Evolutionary conservation across 2,888 invertebrate species (phyloP).

Genomic region (Patella ulyssiponensis): DNA sequence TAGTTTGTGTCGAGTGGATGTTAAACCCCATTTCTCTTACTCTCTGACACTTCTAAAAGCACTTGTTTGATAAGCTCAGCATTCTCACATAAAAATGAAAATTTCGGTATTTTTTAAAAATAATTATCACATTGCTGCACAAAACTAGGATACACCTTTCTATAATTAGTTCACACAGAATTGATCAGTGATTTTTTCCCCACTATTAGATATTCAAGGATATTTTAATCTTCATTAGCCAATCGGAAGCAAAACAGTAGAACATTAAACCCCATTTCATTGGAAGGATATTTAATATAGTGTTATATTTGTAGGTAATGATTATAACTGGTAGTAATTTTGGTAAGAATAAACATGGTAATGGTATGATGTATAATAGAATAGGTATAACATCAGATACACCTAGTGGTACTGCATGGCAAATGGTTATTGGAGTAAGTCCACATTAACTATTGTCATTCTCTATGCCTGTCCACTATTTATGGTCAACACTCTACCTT

Average conservation of each 20-base stretch:
- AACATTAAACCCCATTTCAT: neutral
- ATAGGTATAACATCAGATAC: constrained; percentile 40
- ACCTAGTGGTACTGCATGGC: constrained; percentile 48
- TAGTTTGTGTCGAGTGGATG: too few species aligned
- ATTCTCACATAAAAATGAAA: too few species aligned
- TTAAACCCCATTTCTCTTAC: too few species aligned
- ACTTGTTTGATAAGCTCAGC: too few species aligned
- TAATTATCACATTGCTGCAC: neutral
- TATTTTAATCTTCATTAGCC: neutral
- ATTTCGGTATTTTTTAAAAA: too few species aligned
- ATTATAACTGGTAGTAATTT: constrained; percentile 40
- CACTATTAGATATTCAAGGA: neutral
- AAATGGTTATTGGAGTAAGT: constrained; percentile 48
- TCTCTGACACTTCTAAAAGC: too few species aligned
- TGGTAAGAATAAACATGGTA: constrained; percentile 30
- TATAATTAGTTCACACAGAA: neutral
- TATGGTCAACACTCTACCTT: too few species aligned
- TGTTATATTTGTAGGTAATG: constrained; percentile 41
- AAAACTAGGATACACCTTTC: neutral
- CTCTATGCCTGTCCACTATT: too few species aligned
- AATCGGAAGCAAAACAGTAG: too few species aligned
- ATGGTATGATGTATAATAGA: constrained; percentile 44
- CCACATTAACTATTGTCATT: too few species aligned
- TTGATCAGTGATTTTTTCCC: too few species aligned
- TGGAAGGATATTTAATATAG: neutral